phyloP scores from a whole-genome alignment of 2,113 vertebrate species.

The Thalassarche chlororhynchos region DNA sequence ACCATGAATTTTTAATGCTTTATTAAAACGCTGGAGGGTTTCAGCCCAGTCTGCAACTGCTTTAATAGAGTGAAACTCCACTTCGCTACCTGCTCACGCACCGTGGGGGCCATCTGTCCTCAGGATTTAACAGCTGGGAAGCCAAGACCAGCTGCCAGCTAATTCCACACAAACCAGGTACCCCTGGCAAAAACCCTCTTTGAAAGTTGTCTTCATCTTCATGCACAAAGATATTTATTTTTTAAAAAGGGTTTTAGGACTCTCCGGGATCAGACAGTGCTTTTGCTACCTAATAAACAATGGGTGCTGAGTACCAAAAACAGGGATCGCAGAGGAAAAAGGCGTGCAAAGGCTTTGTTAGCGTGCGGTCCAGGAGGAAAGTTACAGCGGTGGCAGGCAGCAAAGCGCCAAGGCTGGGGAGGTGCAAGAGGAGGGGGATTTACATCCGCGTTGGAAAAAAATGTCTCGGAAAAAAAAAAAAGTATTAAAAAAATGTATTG shows the following conservation, averaged over 20 bases:
- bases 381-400: accelerated
- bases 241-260: not conserved
- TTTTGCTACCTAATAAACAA: accelerated
- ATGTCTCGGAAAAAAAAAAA: not conserved
- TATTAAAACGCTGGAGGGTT: not conserved
- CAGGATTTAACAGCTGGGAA: not conserved
- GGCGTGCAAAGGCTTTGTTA: accelerated
- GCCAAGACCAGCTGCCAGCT: not conserved
- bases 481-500: not conserved
- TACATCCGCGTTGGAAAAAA: accelerated
- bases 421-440: accelerated
- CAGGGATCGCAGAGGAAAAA: accelerated
- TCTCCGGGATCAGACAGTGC: accelerated
- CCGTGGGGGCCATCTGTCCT: not conserved
- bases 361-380: accelerated
- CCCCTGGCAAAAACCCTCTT: not conserved
- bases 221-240: accelerated
- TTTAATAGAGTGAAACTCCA: not conserved
- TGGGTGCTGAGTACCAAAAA: accelerated
- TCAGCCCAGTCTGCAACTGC: not conserved
- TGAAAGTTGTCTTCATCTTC: accelerated
- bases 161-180: not conserved
- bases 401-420: not conserved
- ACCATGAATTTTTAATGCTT: slow-evolving; percentile 37
- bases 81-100: not conserved